Base-by-base conservation (phyloP, 2,797 vertebrate species). In the Anabas testudineus region DNA sequence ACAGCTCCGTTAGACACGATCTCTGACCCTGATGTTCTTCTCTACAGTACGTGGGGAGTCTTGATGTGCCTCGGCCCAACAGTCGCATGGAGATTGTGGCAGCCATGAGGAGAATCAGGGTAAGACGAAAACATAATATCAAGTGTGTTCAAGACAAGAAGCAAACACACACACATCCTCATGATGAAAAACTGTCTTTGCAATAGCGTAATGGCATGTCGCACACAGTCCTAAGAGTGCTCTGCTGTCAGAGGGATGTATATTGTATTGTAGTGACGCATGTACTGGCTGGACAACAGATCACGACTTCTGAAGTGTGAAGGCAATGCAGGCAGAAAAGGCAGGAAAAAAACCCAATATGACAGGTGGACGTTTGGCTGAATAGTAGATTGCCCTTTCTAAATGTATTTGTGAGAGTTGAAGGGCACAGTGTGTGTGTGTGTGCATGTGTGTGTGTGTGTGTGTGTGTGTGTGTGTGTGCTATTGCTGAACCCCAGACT, bases 71-170 rank as follows among this genome's bases (percentile, higher is more conserved):
- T 48, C 93, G 96, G 82, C 96, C 96, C 81, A 97, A 95, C 94
- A 97, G 96, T 83, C 95, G 96, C 0, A 95, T 97, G 95, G 96
- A 97, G 91, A 97, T 97, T 0, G 96, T 97, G 55, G 96, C 96
- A 19, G 95, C 96, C 52, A 97, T 97, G 96, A 95, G 96, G 52
- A 95, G 96, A 85, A 97, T 97, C 83, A 92, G 96, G 94, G 96
- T 97, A 83, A 96, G 96, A 76, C 36, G 46, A 60, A 52, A 67
- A 30, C 47, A 45, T 24, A 2, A 19, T 37, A 30, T 45, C 43
- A 47, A 8, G 7, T n/a, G 41, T 37, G 7, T 48, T 67, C 7
- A 26, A 39, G 36, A 21, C 8, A 22, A 51, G 0, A 45, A 8
- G 16, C 30, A 42, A 9, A 15, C 19, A 52, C 19, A 52, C 42